phyloP scores from a whole-genome alignment of 53 echinoderm and acorn worm species.

The Luidia sarsii region DNA sequence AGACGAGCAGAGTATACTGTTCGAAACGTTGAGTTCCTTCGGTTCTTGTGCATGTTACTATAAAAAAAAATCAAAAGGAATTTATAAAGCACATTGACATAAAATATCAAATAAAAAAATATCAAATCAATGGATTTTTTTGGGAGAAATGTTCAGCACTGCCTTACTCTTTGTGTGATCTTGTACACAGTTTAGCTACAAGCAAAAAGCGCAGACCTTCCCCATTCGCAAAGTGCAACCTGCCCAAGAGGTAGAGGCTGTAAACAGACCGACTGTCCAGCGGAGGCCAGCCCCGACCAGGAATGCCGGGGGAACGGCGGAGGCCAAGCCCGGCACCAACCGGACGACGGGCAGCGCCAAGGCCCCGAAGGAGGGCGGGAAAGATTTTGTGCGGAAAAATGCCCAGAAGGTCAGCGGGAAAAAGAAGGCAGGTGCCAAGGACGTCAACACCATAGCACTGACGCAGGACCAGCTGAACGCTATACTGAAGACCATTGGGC shows the following conservation, averaged over 20 bases:
- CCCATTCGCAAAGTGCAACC: conserved; percentile 65
- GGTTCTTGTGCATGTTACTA: too few species aligned
- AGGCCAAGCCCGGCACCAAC: not conserved
- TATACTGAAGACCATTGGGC: conserved; percentile 77
- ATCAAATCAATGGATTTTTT: too few species aligned
- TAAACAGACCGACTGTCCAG: conserved; percentile 19
- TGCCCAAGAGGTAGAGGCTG: conserved; percentile 3
- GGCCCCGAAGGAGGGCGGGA: not conserved
- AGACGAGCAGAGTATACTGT: too few species aligned
- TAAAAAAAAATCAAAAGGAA: too few species aligned
- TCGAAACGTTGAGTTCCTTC: too few species aligned
- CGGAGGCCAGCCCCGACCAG: not conserved
- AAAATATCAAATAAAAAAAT: too few species aligned
- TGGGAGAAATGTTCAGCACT: too few species aligned
- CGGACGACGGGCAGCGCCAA: not conserved
- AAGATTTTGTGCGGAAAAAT: conserved; percentile 45
- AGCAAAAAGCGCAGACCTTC: conserved; percentile 60
- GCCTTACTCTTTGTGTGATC: not conserved
- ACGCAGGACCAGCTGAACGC: conserved; percentile 91
- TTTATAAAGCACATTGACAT: too few species aligned
- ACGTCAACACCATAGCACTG: conserved; percentile 72
- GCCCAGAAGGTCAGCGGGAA: conserved; percentile 23
- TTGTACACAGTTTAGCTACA: conserved; percentile 84
- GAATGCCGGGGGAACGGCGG: not conserved
- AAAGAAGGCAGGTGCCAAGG: conserved; percentile 5